Evolutionary conservation across 2,797 vertebrate genomes (phyloP).

Genomic region (Myotis findleyi): DNA sequence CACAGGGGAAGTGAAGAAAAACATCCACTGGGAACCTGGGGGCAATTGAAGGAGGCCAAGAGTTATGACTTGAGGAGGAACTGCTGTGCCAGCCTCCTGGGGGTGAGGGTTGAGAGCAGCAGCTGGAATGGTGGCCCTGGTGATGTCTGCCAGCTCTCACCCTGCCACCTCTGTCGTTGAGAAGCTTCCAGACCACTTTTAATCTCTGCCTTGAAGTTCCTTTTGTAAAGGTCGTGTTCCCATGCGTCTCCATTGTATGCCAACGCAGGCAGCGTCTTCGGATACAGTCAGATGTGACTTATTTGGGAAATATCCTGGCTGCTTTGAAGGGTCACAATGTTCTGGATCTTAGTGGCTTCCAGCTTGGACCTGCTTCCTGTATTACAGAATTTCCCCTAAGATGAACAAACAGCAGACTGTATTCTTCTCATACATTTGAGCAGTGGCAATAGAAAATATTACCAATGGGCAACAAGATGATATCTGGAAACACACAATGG

Average conservation of each 20-base stretch:
- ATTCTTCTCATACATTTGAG: slow-evolving; percentile 28
- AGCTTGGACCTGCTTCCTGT: background rate
- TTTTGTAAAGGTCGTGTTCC: background rate
- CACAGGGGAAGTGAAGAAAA: slow-evolving; percentile 37
- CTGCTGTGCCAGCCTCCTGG: background rate
- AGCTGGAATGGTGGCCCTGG: background rate
- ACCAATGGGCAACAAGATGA: slow-evolving; percentile 22
- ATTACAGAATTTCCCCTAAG: slow-evolving; percentile 8
- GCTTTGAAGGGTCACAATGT: background rate
- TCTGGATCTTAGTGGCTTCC: background rate
- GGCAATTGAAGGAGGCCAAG: background rate
- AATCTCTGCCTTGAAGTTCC: background rate
- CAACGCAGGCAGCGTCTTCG: background rate
- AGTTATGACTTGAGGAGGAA: background rate
- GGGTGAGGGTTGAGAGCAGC: background rate
- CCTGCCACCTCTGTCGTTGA: background rate
- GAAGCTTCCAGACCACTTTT: slow-evolving; percentile 19
- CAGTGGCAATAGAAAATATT: slow-evolving; percentile 58
- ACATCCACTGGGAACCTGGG: slow-evolving; percentile 39
- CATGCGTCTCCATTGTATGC: background rate
- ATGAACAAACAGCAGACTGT: background rate
- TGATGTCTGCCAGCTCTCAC: background rate
- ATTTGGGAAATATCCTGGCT: background rate
- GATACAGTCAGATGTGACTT: background rate
- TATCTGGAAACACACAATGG: slow-evolving; percentile 68